phyloP scores from a whole-genome alignment of 2,888 invertebrate genomes.

The Hesperia comma region DNA sequence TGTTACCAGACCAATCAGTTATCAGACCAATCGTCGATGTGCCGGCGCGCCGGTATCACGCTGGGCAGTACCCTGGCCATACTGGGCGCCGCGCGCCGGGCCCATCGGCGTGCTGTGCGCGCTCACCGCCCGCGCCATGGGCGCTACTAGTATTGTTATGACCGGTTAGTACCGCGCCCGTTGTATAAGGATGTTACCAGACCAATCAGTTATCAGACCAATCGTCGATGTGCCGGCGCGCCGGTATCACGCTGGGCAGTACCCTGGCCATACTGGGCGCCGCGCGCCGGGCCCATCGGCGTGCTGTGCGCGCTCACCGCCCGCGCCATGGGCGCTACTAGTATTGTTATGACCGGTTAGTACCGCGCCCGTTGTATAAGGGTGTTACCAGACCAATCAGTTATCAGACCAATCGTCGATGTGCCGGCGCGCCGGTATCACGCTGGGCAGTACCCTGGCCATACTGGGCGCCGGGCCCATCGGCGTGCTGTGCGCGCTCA shows the following conservation, averaged over 20 bases:
- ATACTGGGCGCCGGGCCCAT: too few species aligned
- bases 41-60: conserved; percentile 90
- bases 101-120: conserved; percentile 94
- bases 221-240: conserved; percentile 96
- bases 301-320: conserved; percentile 91
- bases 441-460: too few species aligned
- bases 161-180: conserved; percentile 89
- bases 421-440: too few species aligned
- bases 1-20: too few species aligned
- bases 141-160: conserved; percentile 90
- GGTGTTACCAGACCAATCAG: too few species aligned
- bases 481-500: too few species aligned
- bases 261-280: conserved; percentile 89
- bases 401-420: too few species aligned
- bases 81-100: conserved; percentile 92
- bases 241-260: conserved; percentile 88
- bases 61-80: conserved; percentile 89
- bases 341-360: conserved; percentile 89
- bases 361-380: too few species aligned
- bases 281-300: conserved; percentile 95
- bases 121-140: conserved; percentile 92
- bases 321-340: conserved; percentile 92
- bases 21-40: conserved; percentile 98
- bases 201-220: too few species aligned
- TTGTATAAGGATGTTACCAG: too few species aligned